Percentiles rank a stretch among this genome's conserved stretches.
These are phyloP conservation scores for Exephanes ischioxanthus DNA, from an alignment of 2,888 invertebrate species.

Conservation along the genomic window DNA sequence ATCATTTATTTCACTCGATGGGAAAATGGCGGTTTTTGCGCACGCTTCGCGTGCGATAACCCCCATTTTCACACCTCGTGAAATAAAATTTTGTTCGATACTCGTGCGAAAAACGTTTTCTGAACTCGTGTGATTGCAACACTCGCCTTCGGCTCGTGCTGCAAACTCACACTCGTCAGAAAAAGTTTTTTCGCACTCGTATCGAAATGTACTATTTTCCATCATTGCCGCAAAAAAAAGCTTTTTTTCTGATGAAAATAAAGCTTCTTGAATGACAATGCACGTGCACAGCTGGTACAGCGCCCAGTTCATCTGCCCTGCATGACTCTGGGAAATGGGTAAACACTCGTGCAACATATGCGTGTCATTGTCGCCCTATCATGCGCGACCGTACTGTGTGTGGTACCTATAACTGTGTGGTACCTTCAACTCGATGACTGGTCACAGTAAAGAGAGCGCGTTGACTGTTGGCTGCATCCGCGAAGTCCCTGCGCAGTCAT, in stretches of 20 bases:
- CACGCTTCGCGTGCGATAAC: too few species aligned
- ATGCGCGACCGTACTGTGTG: background rate
- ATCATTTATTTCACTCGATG: too few species aligned
- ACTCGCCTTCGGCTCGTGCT: too few species aligned
- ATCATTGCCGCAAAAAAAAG: background rate
- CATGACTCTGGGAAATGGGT: slow-evolving; percentile 2
- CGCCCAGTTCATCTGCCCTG: background rate
- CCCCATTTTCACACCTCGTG: too few species aligned
- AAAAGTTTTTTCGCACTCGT: too few species aligned
- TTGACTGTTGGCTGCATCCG: slow-evolving; percentile 32
- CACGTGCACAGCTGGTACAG: background rate
- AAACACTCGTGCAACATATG: slow-evolving; percentile 14
- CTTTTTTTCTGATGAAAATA: background rate
- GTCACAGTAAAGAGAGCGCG: slow-evolving; percentile 15
- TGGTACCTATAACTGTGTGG: background rate
- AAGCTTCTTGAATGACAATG: background rate
- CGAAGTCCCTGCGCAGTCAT: slow-evolving; percentile 22
- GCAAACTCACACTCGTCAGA: too few species aligned
- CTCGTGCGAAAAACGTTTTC: too few species aligned
- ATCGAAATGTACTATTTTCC: too few species aligned
- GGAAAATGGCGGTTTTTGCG: too few species aligned
- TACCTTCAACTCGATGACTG: slow-evolving; percentile 13
- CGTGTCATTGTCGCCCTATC: slow-evolving; percentile 14
- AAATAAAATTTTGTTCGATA: too few species aligned
- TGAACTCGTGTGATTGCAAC: too few species aligned